Evolutionary conservation across 2,113 vertebrate genomes (phyloP).

Genomic region (Panthera leo): DNA sequence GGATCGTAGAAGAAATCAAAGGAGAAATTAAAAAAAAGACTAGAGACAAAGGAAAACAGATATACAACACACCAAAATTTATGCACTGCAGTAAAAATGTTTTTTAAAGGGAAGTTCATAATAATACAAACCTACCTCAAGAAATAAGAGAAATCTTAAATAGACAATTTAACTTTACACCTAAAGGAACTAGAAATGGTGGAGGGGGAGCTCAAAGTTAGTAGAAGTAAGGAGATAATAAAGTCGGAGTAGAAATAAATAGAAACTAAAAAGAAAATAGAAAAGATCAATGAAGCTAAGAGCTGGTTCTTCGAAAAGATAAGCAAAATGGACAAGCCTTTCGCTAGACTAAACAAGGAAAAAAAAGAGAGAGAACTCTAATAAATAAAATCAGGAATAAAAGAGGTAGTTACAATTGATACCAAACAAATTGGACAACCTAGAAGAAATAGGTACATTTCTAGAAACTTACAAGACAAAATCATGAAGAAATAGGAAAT

Average conservation of each 20-base stretch:
- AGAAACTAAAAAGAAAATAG: neutral
- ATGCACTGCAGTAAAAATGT: neutral
- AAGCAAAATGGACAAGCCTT: neutral
- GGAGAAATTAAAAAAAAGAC: neutral
- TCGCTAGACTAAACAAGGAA: neutral
- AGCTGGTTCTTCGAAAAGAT: neutral
- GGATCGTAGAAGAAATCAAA: neutral
- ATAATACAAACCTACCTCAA: neutral
- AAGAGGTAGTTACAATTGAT: neutral
- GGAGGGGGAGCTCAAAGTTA: neutral
- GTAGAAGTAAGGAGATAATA: neutral
- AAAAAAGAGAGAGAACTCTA: neutral
- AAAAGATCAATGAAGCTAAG: neutral
- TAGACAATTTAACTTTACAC: neutral
- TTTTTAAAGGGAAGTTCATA: neutral
- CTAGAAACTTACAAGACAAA: neutral
- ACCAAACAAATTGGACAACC: neutral
- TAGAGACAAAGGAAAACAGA: neutral
- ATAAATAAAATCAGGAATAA: neutral
- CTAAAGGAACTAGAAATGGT: neutral
- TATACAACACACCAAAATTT: neutral
- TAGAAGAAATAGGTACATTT: neutral
- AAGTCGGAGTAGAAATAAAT: neutral
- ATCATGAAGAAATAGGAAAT: neutral
- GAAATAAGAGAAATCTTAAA: neutral